phyloP scores from a whole-genome alignment of 2,797 vertebrate species.

The Cygnus olor region DNA sequence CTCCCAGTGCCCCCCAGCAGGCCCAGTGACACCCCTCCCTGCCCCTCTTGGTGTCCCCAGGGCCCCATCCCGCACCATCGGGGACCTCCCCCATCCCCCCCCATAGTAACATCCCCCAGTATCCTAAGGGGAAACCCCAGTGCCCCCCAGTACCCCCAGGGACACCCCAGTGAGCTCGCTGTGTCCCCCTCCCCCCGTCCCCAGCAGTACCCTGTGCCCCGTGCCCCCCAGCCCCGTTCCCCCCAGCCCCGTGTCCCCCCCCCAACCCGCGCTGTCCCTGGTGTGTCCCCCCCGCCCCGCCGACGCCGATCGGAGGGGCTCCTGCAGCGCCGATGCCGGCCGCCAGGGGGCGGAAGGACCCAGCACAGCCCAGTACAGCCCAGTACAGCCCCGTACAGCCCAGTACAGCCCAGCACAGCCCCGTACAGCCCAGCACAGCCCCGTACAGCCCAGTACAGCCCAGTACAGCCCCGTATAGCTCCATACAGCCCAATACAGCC shows the following conservation, averaged over 20 bases:
- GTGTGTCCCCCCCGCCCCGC: rapidly evolving
- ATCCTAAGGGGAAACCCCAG: background rate
- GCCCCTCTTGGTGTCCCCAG: rapidly evolving
- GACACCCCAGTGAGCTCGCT: too few relatives aligned
- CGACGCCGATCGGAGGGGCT: too few relatives aligned
- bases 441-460: background rate
- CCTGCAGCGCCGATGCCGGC: background rate
- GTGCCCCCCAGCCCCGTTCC: background rate
- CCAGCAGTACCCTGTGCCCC: background rate
- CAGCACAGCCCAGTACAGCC: background rate
- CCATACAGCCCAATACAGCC: background rate
- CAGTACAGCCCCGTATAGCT: background rate
- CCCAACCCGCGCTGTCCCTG: too few relatives aligned
- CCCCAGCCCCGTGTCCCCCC: too few relatives aligned
- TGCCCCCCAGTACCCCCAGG: rapidly evolving
- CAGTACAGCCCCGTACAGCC: background rate
- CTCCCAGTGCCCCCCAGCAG: background rate
- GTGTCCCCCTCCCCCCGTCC: background rate
- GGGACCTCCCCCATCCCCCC: rapidly evolving
- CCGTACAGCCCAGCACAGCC: too few relatives aligned
- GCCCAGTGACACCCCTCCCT: background rate
- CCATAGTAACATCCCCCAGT: background rate
- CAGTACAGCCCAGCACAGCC: background rate
- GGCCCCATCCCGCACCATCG: background rate
- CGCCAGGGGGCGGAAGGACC: background rate